Evolutionary conservation across 2,888 invertebrate genomes (phyloP).

Genomic region (Drosophila nigritarsus): DNA sequence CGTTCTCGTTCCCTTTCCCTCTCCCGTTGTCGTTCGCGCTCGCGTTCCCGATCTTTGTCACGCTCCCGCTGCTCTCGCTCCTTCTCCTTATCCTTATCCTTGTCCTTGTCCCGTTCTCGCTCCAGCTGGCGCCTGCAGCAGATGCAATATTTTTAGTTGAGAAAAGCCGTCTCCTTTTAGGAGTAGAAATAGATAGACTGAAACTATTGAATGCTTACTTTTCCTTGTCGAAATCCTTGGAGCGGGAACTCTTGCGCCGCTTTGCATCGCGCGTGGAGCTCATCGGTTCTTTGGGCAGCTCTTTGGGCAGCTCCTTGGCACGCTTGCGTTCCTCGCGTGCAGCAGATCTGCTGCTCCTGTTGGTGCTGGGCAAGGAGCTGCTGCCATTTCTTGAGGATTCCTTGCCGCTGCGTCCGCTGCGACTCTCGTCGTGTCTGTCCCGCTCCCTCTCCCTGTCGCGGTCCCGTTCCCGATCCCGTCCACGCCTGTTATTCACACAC

Average conservation of each 20-base stretch:
- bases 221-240: slow-evolving; percentile 80
- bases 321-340: slow-evolving; percentile 79
- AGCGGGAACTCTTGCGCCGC: slow-evolving; percentile 79
- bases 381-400: slow-evolving; percentile 74
- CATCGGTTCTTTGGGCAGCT: slow-evolving; percentile 45
- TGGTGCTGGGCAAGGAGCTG: slow-evolving; percentile 21
- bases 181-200: background rate
- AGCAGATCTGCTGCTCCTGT: slow-evolving; percentile 35
- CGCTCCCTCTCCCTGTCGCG: slow-evolving; percentile 78
- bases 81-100: too few relatives aligned
- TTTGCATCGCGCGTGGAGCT: slow-evolving; percentile 79
- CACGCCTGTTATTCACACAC: slow-evolving; percentile 42
- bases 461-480: slow-evolving; percentile 66
- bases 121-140: slow-evolving; percentile 65
- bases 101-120: slow-evolving; percentile 75
- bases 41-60: slow-evolving; percentile 60
- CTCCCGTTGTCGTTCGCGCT: slow-evolving; percentile 86
- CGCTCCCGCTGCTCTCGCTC: slow-evolving; percentile 70
- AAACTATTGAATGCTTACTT: slow-evolving; percentile 57
- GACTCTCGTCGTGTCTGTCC: slow-evolving; percentile 71
- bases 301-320: slow-evolving; percentile 60
- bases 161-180: background rate
- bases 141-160: background rate
- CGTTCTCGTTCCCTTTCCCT: background rate
- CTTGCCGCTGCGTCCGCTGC: slow-evolving; percentile 33